Base-by-base conservation (phyloP, 2,888 invertebrate species). In the Cheilosia vulpina region DNA sequence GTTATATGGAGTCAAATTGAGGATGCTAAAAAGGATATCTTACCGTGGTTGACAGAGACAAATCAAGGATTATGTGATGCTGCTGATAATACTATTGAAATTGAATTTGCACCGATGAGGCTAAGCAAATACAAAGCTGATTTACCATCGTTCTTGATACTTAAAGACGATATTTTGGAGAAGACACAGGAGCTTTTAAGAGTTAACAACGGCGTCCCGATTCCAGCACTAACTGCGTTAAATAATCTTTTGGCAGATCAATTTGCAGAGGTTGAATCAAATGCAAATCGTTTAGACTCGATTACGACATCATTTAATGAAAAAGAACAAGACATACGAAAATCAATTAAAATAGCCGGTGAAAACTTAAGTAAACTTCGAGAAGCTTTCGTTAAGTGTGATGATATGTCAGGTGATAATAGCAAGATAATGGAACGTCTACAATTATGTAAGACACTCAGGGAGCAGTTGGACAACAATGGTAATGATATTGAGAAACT, bases 1-100 rank as follows among this genome's bases (percentile, higher is more conserved):
- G 95, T 97, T n/a, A 96, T 98, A 68, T 98, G 98, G 98, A 96
- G 97, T 89, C 97, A 98, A 91, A 96, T 98, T 43, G 96, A 97
- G 88, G 96, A 97, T 79, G 95, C 96, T 0, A 97, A 97, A 90
- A 96, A 96, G 87, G 97, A 97, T 90, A 93, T 98, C 3, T 92
- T 96, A 0, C 94, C 95, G 24, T 98, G 98, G 98, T 90, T 98
- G 6, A 94, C 95, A 79, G 96, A 96, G 90, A 97, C 96, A 24
- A 96, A 96, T 76, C 95, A 96, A 88, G 95, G 95, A 43, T 93
- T 98, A 4, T 94, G 95, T 57, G 95, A 95, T 88, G 96, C 97
- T 31, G 94, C 95, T 66, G 95, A 96, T 84, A 96, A 96, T 90
- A 94, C 95, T 24, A 93, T 96, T 78, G 97, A 98, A 93, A 95